These are phyloP conservation scores for Odontocolon sp. DNA, from an alignment of 2,888 invertebrate genomes.

Conservation along the genomic window DNA sequence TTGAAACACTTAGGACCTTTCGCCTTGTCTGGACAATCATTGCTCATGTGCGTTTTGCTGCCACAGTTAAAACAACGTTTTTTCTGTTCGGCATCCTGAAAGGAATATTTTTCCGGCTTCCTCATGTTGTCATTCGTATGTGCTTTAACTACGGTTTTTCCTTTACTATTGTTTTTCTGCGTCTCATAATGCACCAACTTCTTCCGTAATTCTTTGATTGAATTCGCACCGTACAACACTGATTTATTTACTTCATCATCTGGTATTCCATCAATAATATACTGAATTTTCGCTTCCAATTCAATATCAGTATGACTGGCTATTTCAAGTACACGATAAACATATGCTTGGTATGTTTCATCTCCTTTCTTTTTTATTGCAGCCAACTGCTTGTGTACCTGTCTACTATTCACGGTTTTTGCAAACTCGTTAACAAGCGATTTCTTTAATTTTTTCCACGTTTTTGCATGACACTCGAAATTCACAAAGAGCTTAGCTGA, in stretches of 20 bases:
- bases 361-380: not conserved
- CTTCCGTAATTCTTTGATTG: not conserved
- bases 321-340: not conserved
- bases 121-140: too few species aligned
- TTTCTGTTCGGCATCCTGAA: too few species aligned
- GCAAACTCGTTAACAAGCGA: constrained; percentile 49
- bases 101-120: too few species aligned
- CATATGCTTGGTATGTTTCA: constrained; percentile 1
- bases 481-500: constrained; percentile 30
- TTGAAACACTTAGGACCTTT: too few species aligned
- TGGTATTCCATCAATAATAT: not conserved
- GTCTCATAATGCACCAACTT: too few species aligned
- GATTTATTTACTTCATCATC: not conserved
- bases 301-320: constrained; percentile 5
- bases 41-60: too few species aligned
- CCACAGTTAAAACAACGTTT: too few species aligned
- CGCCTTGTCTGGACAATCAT: too few species aligned
- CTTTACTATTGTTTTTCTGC: too few species aligned
- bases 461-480: constrained; percentile 27
- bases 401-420: constrained; percentile 41
- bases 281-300: not conserved
- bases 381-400: constrained; percentile 41
- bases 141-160: too few species aligned
- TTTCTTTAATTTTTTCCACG: constrained; percentile 52
- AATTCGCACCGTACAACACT: not conserved